Evolutionary conservation across 2,888 invertebrate species (phyloP).

Genomic region (Polymixis lichenea): DNA sequence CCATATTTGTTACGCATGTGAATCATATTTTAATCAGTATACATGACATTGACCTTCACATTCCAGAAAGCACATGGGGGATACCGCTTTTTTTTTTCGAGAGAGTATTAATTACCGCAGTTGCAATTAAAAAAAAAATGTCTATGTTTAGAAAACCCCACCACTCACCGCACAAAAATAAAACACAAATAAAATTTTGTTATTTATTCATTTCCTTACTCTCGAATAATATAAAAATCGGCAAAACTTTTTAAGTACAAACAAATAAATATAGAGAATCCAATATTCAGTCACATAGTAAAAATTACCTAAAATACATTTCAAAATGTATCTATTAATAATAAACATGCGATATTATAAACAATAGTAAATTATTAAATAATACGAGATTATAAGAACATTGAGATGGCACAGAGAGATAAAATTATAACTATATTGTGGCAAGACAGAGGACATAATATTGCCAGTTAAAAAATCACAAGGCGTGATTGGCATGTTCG

Average conservation of each 20-base stretch:
- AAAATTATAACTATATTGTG: constrained; percentile 63
- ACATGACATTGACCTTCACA: too few relatives aligned
- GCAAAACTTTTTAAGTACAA: constrained; percentile 85
- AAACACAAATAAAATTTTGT: constrained; percentile 63
- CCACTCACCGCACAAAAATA: constrained; percentile 15
- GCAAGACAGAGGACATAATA: constrained; percentile 54
- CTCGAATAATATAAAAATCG: constrained; percentile 75
- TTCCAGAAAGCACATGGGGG: too few relatives aligned
- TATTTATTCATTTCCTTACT: constrained; percentile 66
- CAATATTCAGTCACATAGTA: constrained; percentile 83
- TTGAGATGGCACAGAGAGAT: constrained; percentile 67
- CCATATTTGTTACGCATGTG: too few relatives aligned
- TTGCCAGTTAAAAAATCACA: constrained; percentile 57
- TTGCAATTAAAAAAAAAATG: not conserved
- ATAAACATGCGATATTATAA: constrained; percentile 67
- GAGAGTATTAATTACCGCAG: too few relatives aligned
- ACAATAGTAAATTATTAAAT: constrained; percentile 61
- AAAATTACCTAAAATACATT: constrained; percentile 70
- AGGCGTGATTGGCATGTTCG: constrained; percentile 36
- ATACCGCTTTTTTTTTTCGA: too few relatives aligned
- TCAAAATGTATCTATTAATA: constrained; percentile 59
- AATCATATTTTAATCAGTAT: too few relatives aligned
- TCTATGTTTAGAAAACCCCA: not conserved
- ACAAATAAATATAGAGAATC: constrained; percentile 81
- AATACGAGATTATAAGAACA: constrained; percentile 63